Evolutionary conservation across 2,113 vertebrate species (phyloP).

Genomic region (Lates calcarifer): DNA sequence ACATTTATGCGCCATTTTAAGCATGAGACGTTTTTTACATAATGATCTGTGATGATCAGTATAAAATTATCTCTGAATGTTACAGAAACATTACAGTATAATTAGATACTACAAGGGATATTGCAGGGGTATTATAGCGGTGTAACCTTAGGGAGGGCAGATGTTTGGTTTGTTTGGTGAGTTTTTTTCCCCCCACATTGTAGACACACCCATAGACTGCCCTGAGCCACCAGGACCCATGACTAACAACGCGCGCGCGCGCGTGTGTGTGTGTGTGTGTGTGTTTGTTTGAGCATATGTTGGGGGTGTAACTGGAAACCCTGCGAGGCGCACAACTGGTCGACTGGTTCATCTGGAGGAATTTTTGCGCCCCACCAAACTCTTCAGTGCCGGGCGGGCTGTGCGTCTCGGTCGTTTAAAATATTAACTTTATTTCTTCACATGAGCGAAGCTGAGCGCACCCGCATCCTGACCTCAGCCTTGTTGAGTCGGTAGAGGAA

Average conservation of each 20-base stretch:
- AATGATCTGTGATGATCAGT: neutral
- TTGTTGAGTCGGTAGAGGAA: constrained; percentile 35
- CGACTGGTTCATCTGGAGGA: constrained; percentile 41
- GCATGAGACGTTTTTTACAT: too few species aligned
- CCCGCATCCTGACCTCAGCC: constrained; percentile 17
- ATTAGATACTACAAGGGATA: neutral
- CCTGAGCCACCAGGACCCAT: constrained; percentile 51
- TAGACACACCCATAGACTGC: constrained; percentile 67
- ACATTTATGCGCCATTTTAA: too few species aligned
- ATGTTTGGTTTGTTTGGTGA: constrained; percentile 47
- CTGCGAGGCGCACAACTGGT: neutral
- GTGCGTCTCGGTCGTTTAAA: neutral
- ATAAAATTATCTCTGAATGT: neutral
- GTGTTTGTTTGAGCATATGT: constrained; percentile 33
- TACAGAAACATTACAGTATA: neutral
- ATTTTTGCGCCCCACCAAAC: constrained; percentile 15
- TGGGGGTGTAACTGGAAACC: constrained; percentile 20
- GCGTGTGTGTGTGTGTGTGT: constrained; percentile 11
- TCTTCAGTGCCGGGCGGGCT: neutral
- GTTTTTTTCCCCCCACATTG: constrained; percentile 28
- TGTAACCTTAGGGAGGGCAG: constrained; percentile 40
- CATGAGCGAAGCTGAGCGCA: constrained; percentile 38
- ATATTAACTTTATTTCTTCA: neutral
- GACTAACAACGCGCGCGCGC: constrained; percentile 19
- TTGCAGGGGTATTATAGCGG: neutral